Base-by-base conservation (phyloP, 1,140 invertebrate species). In the Argopecten irradians region DNA sequence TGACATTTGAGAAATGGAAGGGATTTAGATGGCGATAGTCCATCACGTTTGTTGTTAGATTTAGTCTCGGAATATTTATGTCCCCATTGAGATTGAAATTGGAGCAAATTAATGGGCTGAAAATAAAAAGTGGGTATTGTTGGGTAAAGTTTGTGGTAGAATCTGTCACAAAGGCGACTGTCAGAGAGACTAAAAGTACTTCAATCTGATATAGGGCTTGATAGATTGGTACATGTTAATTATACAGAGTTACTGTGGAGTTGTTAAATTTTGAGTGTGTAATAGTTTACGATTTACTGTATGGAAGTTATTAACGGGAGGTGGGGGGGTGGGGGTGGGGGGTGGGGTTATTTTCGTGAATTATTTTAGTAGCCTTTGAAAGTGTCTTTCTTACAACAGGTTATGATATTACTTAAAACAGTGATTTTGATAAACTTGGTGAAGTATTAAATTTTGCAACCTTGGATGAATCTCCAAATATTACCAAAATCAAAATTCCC, bases 1-100 rank as follows among this genome's bases (percentile, higher is more conserved):
- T 71, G 55, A 71, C 55, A 71, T 71, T 71, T 71, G 55, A 71
- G 55, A 71, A 71, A 71, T 71, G 55, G 22, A n/a, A 8, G 7
- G 55, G 55, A 71, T 71, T 71, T 71, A 71, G 55, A 28, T 71
- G n/a, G 8, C 28, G 55, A 71, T 71, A 71, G 55, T 71, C 55
- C 55, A 71, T 71, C n/a, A 71, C 55, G n/a, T 5, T 71, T 71
- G 55, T 71, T 28, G 55, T 28, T 5, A 71, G 55, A 71, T 71
- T 71, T 71, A 71, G n/a, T 71, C 55, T 71, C 55, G 11, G 55
- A 71, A 71, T 71, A 71, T 71, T 71, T 71, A 71, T 71, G 55
- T 28, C 55, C 22, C 55, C 55, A 71, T 71, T 28, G 55, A 71
- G 28, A 71, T 28, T n/a, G 55, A 71, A 71, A 28, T 71, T 5